phyloP scores from a whole-genome alignment of 1,140 invertebrate genomes.

The Dreissena polymorpha region DNA sequence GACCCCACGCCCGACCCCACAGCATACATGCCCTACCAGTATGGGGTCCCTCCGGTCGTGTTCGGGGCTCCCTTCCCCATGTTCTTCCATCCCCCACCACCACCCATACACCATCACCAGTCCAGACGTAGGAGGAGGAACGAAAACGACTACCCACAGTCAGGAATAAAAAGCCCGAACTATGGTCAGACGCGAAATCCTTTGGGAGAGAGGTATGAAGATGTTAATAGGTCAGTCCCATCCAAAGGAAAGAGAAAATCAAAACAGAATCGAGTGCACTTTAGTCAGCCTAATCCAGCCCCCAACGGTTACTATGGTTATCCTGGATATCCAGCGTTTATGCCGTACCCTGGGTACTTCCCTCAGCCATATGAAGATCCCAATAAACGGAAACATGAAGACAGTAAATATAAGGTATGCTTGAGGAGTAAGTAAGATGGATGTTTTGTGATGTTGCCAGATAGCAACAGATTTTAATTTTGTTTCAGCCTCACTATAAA shows the following conservation, averaged over 20 bases:
- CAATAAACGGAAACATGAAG: conserved; percentile 15
- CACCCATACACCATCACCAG: not conserved
- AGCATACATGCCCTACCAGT: conserved; percentile 42
- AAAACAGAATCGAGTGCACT: conserved; percentile 35
- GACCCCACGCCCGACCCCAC: conserved; percentile 27
- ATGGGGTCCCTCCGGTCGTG: conserved; percentile 25
- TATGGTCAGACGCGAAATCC: conserved; percentile 12
- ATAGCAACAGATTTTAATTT: too few relatives aligned
- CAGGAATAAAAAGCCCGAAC: not conserved
- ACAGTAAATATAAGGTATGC: conserved; percentile 45
- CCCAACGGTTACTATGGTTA: conserved; percentile 38
- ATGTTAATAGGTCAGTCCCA: conserved; percentile 35
- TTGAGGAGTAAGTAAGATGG: not conserved
- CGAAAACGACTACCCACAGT: conserved; percentile 33
- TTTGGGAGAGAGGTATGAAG: conserved; percentile 36
- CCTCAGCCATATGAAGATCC: not conserved
- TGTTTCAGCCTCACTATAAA: too few relatives aligned
- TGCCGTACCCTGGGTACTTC: conserved; percentile 22
- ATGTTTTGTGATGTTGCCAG: too few relatives aligned
- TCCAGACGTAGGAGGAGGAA: conserved; percentile 10
- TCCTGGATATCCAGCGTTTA: conserved; percentile 23
- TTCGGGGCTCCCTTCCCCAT: conserved; percentile 48
- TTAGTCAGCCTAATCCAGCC: conserved; percentile 36
- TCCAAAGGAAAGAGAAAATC: conserved; percentile 26
- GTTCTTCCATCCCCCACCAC: conserved; percentile 41